These are phyloP conservation scores for Prinia subflava DNA, from an alignment of 2,113 vertebrate species.

Conservation along the genomic window DNA sequence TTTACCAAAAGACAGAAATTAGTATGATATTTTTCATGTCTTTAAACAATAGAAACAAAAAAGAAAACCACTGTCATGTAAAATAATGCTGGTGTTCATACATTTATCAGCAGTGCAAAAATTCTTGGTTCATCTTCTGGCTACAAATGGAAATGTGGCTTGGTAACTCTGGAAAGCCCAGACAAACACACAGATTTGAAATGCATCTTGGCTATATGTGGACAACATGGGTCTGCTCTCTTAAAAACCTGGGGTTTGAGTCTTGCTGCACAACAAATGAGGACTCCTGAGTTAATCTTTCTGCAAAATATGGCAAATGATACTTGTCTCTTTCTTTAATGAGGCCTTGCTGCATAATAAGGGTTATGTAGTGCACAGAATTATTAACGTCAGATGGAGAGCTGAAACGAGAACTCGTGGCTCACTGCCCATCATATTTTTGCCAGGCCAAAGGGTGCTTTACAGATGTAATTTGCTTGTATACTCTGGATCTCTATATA, in stretches of 20 bases:
- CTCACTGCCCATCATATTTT: conserved; percentile 35
- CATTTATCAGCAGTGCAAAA: background rate
- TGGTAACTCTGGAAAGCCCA: background rate
- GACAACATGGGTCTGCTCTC: background rate
- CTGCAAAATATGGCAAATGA: conserved; percentile 49
- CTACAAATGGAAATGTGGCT: background rate
- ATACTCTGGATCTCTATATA: background rate
- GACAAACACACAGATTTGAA: background rate
- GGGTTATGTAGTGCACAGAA: conserved; percentile 9
- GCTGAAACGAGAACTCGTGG: conserved; percentile 23
- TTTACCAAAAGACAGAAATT: background rate
- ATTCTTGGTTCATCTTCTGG: background rate
- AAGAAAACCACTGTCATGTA: background rate
- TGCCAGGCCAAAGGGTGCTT: conserved; percentile 27
- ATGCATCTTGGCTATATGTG: background rate
- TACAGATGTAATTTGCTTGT: conserved; percentile 21
- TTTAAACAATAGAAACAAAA: background rate
- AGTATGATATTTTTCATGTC: background rate
- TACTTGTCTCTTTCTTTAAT: conserved; percentile 58
- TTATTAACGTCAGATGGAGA: conserved; percentile 43
- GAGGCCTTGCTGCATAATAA: conserved; percentile 52
- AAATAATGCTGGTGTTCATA: background rate
- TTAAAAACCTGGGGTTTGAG: conserved; percentile 16
- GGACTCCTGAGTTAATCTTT: conserved; percentile 34
- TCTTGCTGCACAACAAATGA: conserved; percentile 1